These are phyloP conservation scores for Catharus minimus DNA, from an alignment of 2,113 vertebrate genomes.

Conservation along the genomic window DNA sequence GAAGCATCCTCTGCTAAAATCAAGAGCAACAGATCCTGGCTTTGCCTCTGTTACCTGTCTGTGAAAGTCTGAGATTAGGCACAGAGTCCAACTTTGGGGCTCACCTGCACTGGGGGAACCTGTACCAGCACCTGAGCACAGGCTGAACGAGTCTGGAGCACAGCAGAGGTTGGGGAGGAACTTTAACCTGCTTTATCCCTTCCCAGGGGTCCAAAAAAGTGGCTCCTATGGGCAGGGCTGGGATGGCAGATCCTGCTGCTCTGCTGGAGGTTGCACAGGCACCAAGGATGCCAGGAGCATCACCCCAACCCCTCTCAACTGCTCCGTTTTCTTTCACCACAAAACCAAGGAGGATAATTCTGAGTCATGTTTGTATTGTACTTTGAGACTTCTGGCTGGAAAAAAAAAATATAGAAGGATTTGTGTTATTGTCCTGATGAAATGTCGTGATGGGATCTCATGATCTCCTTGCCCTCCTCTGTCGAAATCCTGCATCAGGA, in stretches of 20 bases:
- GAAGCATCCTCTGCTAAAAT: neutral
- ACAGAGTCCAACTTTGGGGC: neutral
- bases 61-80: neutral
- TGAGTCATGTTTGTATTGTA: neutral
- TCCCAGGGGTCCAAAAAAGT: rapidly evolving
- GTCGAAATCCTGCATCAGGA: slow-evolving; percentile 23
- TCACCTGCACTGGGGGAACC: neutral
- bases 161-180: neutral
- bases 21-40: neutral
- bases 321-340: neutral
- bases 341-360: neutral
- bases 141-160: neutral
- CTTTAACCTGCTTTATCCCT: neutral
- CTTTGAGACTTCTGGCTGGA: neutral
- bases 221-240: rapidly evolving
- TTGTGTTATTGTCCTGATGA: neutral
- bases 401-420: neutral
- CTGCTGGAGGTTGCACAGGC: neutral
- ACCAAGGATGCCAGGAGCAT: neutral
- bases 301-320: neutral
- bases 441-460: neutral
- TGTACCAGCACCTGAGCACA: no score
- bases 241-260: neutral
- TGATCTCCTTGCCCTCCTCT: neutral
- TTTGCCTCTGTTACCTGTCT: neutral